Conservation (phyloP, 2,113 vertebrate genomes). For the Collichthys lucidus region DNA sequence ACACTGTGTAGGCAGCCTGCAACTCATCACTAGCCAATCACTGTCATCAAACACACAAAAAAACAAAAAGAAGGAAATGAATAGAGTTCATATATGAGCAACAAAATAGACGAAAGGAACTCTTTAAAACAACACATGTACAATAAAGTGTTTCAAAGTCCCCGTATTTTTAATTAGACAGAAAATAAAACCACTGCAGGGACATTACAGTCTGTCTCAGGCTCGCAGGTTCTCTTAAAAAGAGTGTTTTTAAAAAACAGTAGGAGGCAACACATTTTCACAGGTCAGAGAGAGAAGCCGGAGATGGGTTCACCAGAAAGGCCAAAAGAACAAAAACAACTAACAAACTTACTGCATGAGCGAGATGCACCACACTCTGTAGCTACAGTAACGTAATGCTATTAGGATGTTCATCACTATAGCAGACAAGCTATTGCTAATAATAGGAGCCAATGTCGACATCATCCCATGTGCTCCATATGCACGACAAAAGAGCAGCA, state of each 20-base stretch:
- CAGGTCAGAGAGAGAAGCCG: constrained; percentile 21
- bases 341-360: constrained; percentile 18
- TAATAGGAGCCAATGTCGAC: constrained; percentile 21
- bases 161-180: constrained; percentile 29
- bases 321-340: constrained; percentile 19
- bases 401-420: constrained; percentile 24
- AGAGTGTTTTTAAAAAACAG: constrained; percentile 15
- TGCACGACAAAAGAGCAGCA: background rate
- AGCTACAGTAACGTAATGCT: constrained; percentile 20
- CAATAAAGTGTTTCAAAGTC: constrained; percentile 30
- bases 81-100: constrained; percentile 9
- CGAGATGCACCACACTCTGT: constrained; percentile 28
- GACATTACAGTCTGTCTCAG: constrained; percentile 30
- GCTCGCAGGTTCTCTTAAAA: constrained; percentile 14
- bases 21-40: constrained; percentile 17
- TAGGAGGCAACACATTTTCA: constrained; percentile 45
- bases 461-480: background rate
- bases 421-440: constrained; percentile 48
- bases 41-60: constrained; percentile 10
- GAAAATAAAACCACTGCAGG: constrained; percentile 36
- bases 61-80: background rate
- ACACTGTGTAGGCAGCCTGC: constrained; percentile 24
- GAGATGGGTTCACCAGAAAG: constrained; percentile 27
- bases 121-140: constrained; percentile 32
- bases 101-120: background rate